These are phyloP conservation scores for Eilema caniola DNA, from an alignment of 2,888 invertebrate species.

Conservation along the genomic window DNA sequence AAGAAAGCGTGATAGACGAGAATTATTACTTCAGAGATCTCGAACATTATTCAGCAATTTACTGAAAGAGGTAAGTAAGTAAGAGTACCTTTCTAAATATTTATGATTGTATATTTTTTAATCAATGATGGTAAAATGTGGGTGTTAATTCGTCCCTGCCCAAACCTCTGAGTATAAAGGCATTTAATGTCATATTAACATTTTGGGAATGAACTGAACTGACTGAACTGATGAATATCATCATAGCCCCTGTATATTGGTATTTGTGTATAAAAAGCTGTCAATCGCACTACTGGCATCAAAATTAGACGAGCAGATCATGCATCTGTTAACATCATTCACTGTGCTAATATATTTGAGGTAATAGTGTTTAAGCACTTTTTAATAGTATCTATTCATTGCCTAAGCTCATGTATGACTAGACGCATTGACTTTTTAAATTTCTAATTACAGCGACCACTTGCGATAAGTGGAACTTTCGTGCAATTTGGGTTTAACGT, in stretches of 20 bases:
- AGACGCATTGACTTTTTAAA: background rate
- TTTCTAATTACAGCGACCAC: constrained; percentile 64
- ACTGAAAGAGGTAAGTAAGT: constrained; percentile 82
- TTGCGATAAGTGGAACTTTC: constrained; percentile 72
- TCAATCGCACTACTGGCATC: too few species aligned
- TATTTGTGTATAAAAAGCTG: too few species aligned
- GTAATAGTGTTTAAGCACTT: background rate
- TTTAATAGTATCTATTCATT: background rate
- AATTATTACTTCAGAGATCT: constrained; percentile 78
- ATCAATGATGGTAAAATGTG: too few species aligned
- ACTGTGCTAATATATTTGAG: too few species aligned
- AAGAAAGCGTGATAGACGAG: constrained; percentile 76
- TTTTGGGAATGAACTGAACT: background rate
- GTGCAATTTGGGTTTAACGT: constrained; percentile 76
- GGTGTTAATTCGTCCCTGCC: too few species aligned
- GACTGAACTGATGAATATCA: too few species aligned
- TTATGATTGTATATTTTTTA: too few species aligned
- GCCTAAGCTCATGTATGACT: background rate
- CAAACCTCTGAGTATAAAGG: too few species aligned
- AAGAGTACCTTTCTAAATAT: constrained; percentile 17
- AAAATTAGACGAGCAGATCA: too few species aligned
- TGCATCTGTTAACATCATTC: too few species aligned
- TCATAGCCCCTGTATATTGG: too few species aligned
- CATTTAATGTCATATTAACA: background rate
- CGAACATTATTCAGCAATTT: constrained; percentile 80